A percentile compares a stretch with the other conserved stretches of the same genome.
These are phyloP conservation scores for Caloenas nicobarica DNA, from an alignment of 2,113 vertebrate species.

Conservation along the genomic window DNA sequence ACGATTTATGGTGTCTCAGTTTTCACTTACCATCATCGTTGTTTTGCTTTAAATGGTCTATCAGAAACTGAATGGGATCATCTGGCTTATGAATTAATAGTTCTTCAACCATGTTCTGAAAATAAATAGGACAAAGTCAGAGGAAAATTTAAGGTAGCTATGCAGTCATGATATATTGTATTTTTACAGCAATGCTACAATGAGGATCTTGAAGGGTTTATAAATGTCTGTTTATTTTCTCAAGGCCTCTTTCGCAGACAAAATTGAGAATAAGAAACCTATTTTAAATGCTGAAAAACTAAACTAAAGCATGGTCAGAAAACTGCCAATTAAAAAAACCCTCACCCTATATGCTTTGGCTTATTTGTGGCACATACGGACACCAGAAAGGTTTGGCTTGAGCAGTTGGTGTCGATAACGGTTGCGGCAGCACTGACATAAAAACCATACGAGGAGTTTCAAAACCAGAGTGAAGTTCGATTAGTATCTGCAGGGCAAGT, in stretches of 20 bases:
- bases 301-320: neutral
- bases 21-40: slow-evolving; percentile 75
- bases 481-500: neutral
- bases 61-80: slow-evolving; percentile 86
- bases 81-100: slow-evolving; percentile 84
- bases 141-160: neutral
- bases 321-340: neutral
- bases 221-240: neutral
- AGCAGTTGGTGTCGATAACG: fast-evolving
- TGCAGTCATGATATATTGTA: neutral
- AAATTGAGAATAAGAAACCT: neutral
- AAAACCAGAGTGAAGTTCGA: neutral
- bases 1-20: neutral
- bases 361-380: neutral
- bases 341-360: neutral
- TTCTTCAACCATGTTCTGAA: slow-evolving; percentile 83
- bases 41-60: slow-evolving; percentile 77
- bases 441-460: neutral
- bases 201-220: neutral
- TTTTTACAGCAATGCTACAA: neutral
- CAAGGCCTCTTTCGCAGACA: neutral
- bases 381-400: neutral
- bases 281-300: neutral
- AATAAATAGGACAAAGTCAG: slow-evolving; percentile 47
- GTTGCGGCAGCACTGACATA: neutral